A percentile compares a stretch with the other conserved stretches of the same genome.
Evolutionary conservation across 64 coral and sea anemone species (phyloP).

Genomic region (Acropora yongei): DNA sequence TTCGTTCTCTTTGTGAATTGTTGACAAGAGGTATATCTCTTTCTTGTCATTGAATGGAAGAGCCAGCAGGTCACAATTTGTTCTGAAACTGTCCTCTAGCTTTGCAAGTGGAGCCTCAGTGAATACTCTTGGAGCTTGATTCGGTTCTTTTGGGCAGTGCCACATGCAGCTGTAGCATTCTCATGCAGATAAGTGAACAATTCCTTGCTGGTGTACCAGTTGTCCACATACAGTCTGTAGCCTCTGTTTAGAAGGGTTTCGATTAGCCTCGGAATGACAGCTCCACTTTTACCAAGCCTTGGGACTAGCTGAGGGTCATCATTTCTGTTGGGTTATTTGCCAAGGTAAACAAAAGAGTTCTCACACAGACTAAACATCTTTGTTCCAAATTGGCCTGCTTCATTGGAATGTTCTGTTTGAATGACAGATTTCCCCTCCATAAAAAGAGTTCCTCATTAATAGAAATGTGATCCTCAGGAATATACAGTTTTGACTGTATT

Average conservation of each 20-base stretch:
- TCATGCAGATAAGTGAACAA: constrained; percentile 8
- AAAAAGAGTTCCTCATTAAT: constrained; percentile 45
- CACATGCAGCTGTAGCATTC: constrained; percentile 50
- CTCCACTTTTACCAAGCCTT: not conserved
- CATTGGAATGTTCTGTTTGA: constrained; percentile 28
- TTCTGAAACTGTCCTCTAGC: constrained; percentile 1
- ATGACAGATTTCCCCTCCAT: constrained; percentile 36
- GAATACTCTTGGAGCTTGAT: constrained; percentile 25
- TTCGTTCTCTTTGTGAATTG: constrained; percentile 50
- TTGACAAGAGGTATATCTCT: constrained; percentile 23
- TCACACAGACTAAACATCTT: constrained; percentile 44
- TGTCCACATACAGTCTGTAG: not conserved
- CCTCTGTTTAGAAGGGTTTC: not conserved
- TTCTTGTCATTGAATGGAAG: constrained; percentile 40
- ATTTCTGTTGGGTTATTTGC: not conserved
- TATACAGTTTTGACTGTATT: constrained; percentile 10
- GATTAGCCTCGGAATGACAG: constrained; percentile 7
- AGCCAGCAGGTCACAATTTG: constrained; percentile 12
- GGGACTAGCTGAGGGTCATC: not conserved
- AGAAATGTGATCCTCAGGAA: not conserved
- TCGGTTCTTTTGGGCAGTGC: constrained; percentile 33
- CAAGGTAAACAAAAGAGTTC: constrained; percentile 22
- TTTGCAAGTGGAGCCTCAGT: not conserved
- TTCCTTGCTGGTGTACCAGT: constrained; percentile 2
- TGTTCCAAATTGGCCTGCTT: constrained; percentile 4